Evolutionary conservation across 2,888 invertebrate species (phyloP).

Genomic region (Copidosoma aretas): DNA sequence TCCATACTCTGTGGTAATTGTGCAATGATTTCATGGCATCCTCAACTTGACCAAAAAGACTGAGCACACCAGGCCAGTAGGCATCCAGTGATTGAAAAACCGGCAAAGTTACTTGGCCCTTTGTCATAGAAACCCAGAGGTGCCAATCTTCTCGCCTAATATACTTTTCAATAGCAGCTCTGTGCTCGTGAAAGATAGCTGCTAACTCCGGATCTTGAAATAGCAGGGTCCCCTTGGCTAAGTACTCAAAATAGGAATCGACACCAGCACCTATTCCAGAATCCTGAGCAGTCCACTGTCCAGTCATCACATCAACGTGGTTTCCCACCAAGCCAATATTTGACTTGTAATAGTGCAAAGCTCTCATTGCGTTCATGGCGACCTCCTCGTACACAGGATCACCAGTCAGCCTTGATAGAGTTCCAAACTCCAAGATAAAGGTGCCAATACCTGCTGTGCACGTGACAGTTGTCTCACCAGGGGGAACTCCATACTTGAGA

Average conservation of each 20-base stretch:
- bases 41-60: constrained; percentile 85
- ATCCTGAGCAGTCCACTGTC: constrained; percentile 97
- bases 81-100: constrained; percentile 99
- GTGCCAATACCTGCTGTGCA: constrained; percentile 99
- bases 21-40: constrained; percentile 91
- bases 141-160: constrained; percentile 97
- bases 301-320: constrained; percentile 93
- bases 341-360: constrained; percentile 86
- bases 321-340: constrained; percentile 92
- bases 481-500: constrained; percentile 87
- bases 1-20: constrained; percentile 96
- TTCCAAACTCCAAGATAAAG: constrained; percentile 95
- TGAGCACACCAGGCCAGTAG: constrained; percentile 96
- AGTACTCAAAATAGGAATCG: constrained; percentile 97
- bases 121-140: constrained; percentile 98
- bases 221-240: constrained; percentile 93
- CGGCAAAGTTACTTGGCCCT: constrained; percentile 92
- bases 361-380: constrained; percentile 89
- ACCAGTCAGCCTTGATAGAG: constrained; percentile 90
- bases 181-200: constrained; percentile 86
- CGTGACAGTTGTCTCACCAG: constrained; percentile 93
- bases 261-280: constrained; percentile 97
- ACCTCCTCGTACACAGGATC: constrained; percentile 94
- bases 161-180: constrained; percentile 80
- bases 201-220: constrained; percentile 89